phyloP scores from a whole-genome alignment of 2,888 invertebrate genomes.

The Meghimatium bilineatum region DNA sequence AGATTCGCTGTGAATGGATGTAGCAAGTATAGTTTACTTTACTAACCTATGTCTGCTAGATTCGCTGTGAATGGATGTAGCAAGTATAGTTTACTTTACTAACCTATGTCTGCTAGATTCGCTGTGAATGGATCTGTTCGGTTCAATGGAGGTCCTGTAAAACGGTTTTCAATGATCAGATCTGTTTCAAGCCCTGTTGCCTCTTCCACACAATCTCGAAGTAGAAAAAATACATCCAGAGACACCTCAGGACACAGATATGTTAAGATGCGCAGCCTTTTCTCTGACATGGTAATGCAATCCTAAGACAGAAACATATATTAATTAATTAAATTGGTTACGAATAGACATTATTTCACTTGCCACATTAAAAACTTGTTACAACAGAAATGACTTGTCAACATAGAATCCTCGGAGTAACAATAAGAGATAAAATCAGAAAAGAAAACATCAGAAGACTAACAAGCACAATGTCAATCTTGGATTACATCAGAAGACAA shows the following conservation, averaged over 20 bases:
- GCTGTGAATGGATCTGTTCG: constrained; percentile 81
- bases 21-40: no score
- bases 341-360: no score
- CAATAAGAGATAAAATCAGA: no score
- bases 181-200: constrained; percentile 79
- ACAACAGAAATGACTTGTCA: no score
- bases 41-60: no score
- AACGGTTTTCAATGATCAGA: constrained; percentile 82
- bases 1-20: no score
- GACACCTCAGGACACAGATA: constrained; percentile 83
- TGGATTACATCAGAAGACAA: no score
- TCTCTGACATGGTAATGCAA: not conserved
- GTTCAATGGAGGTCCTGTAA: constrained; percentile 78
- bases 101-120: constrained; percentile 81
- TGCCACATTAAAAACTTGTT: not conserved
- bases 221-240: constrained; percentile 81
- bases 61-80: no score
- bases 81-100: constrained; percentile 34
- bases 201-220: constrained; percentile 81
- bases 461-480: no score
- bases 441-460: no score
- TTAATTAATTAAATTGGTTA: not conserved
- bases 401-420: no score
- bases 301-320: not conserved
- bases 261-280: constrained; percentile 80